Conservation (phyloP, 2,888 invertebrate species). For the Hyalella azteca region DNA sequence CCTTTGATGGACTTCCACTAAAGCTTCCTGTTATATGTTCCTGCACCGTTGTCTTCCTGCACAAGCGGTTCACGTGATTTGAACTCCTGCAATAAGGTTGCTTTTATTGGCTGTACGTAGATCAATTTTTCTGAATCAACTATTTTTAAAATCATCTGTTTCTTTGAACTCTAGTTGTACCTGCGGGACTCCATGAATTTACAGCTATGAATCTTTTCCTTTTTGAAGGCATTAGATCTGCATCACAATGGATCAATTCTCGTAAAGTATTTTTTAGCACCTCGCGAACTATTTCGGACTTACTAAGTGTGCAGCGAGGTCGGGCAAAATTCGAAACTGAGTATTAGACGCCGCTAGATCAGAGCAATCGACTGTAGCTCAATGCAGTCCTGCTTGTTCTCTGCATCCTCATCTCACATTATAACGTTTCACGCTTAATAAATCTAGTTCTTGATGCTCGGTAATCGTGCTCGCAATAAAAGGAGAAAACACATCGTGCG, state of each 20-base stretch:
- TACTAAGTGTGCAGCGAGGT: neutral
- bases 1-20: too few species aligned
- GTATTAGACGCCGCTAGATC: neutral
- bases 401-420: neutral
- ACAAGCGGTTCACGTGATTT: too few species aligned
- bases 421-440: conserved; percentile 1
- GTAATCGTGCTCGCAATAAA: conserved; percentile 22
- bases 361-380: neutral
- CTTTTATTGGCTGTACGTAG: too few species aligned
- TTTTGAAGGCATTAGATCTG: too few species aligned
- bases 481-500: conserved; percentile 2
- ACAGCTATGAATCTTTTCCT: too few species aligned
- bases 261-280: neutral
- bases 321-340: neutral
- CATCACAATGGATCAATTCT: conserved; percentile 5
- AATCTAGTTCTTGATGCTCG: neutral
- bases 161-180: too few species aligned
- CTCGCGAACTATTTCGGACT: neutral
- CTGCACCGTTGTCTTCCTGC: too few species aligned
- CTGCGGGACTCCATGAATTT: too few species aligned
- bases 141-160: too few species aligned
- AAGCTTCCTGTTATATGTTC: too few species aligned
- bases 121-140: too few species aligned
- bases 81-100: too few species aligned
- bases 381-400: neutral